phyloP scores from a whole-genome alignment of 2,797 vertebrate species.

The Odontamblyopus lacepedii region DNA sequence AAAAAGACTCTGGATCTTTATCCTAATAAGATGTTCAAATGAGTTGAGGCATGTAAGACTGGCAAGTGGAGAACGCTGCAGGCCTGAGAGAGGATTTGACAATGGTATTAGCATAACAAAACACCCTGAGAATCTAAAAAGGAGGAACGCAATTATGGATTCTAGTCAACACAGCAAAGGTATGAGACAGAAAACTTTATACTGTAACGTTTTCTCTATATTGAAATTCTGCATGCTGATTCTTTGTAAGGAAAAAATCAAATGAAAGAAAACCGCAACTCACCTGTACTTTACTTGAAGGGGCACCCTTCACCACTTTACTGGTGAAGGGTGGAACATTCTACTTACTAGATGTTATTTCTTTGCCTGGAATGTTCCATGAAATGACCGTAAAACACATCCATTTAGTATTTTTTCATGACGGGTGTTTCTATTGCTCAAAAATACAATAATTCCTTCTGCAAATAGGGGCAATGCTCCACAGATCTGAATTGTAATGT shows the following conservation, averaged over 20 bases:
- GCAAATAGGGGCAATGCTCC: too few species aligned
- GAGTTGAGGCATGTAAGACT: slow-evolving; percentile 37
- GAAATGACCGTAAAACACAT: too few species aligned
- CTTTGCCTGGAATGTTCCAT: too few species aligned
- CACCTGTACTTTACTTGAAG: too few species aligned
- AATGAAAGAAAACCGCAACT: too few species aligned
- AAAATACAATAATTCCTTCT: too few species aligned
- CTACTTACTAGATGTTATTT: too few species aligned
- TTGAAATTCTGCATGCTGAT: slow-evolving; percentile 35
- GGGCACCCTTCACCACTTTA: too few species aligned
- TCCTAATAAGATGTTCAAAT: slow-evolving; percentile 48
- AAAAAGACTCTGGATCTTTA: slow-evolving; percentile 35
- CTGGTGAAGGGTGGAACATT: too few species aligned
- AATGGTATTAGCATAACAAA: slow-evolving; percentile 58
- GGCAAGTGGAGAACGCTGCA: slow-evolving; percentile 23
- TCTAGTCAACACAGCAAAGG: slow-evolving; percentile 46
- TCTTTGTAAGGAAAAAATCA: slow-evolving; percentile 8
- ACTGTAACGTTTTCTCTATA: slow-evolving; percentile 39
- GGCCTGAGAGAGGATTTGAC: slow-evolving; percentile 46
- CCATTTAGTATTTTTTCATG: too few species aligned
- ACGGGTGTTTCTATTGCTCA: too few species aligned
- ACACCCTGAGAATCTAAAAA: slow-evolving; percentile 42
- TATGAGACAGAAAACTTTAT: slow-evolving; percentile 43
- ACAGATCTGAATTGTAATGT: too few species aligned
- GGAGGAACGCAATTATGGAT: slow-evolving; percentile 53